These are phyloP conservation scores for Podarcis lilfordi DNA, from an alignment of 2,797 vertebrate genomes.

Conservation along the genomic window DNA sequence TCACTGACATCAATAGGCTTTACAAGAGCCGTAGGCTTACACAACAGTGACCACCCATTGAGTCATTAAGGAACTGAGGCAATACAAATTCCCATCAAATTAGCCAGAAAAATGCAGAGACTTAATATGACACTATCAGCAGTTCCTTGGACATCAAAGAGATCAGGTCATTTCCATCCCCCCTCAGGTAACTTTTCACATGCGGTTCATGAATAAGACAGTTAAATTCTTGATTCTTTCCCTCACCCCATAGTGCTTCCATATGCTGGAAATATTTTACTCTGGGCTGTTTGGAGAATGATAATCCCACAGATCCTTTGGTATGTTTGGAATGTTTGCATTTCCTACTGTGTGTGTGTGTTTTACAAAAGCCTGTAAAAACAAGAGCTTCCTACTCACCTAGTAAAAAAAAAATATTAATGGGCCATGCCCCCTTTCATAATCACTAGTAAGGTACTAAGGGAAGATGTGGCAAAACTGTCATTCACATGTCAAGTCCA, in stretches of 20 bases:
- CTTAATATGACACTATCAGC: conserved; percentile 6
- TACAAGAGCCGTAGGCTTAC: not conserved
- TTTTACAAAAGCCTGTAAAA: conserved; percentile 72
- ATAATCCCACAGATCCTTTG: conserved; percentile 63
- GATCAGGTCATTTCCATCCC: not conserved
- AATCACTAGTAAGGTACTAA: conserved; percentile 47
- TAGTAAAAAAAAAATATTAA: conserved; percentile 64
- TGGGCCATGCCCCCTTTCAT: conserved; percentile 51
- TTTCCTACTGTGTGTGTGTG: conserved; percentile 64
- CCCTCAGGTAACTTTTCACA: not conserved
- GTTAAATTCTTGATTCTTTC: conserved; percentile 51
- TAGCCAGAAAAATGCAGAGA: conserved; percentile 31
- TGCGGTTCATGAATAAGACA: conserved; percentile 32
- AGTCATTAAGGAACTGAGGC: conserved; percentile 13
- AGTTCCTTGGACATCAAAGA: conserved; percentile 6
- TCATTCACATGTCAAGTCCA: not conserved
- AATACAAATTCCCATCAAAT: conserved; percentile 2
- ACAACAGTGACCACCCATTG: not conserved
- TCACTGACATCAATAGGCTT: conserved; percentile 12
- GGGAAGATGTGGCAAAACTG: not conserved
- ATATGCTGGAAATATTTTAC: conserved; percentile 67
- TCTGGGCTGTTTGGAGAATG: conserved; percentile 59
- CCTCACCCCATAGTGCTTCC: conserved; percentile 53
- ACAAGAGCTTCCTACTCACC: conserved; percentile 69
- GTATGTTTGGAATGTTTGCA: conserved; percentile 72